A percentile compares a stretch with the other conserved stretches of the same genome.
Evolutionary conservation across 2,797 vertebrate genomes (phyloP).

Genomic region (Amblyopsis hoosieri): DNA sequence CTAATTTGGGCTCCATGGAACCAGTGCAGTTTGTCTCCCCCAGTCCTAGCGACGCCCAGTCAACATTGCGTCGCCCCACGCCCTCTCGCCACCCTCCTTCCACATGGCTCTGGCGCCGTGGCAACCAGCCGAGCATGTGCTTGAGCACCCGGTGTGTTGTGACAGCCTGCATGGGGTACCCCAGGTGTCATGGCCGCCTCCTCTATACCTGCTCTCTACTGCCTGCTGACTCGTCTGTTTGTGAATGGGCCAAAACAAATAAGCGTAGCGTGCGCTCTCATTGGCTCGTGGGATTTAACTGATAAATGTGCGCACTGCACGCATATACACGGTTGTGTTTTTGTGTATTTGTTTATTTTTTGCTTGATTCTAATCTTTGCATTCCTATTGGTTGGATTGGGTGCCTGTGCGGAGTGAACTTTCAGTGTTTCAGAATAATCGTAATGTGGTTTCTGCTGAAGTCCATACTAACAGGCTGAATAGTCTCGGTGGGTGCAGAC

Average conservation of each 20-base stretch:
- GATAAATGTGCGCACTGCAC: not conserved
- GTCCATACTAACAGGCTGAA: conserved; percentile 9
- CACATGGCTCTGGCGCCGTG: conserved; percentile 60
- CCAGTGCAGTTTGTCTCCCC: conserved; percentile 26
- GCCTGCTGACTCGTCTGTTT: conserved; percentile 53
- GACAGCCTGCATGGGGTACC: conserved; percentile 68
- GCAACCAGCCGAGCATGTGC: conserved; percentile 72
- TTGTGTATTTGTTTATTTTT: not conserved
- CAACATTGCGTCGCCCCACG: conserved; percentile 47
- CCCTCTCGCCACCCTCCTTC: conserved; percentile 46
- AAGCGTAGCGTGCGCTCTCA: conserved; percentile 4
- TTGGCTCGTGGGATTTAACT: conserved; percentile 3
- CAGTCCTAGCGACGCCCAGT: conserved; percentile 47
- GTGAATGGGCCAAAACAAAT: conserved; percentile 33
- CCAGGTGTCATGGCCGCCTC: conserved; percentile 48
- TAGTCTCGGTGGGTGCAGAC: not conserved
- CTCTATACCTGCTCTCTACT: conserved; percentile 39
- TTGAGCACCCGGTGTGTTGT: conserved; percentile 28
- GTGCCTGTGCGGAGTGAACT: not conserved
- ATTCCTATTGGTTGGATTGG: conserved; percentile 1
- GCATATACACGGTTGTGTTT: not conserved
- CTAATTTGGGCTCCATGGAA: conserved; percentile 24
- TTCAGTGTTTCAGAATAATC: not conserved
- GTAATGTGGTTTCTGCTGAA: conserved; percentile 13
- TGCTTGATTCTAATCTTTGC: not conserved